Conservation (phyloP, 1,140 invertebrate genomes). For the Teleogryllus occipitalis region DNA sequence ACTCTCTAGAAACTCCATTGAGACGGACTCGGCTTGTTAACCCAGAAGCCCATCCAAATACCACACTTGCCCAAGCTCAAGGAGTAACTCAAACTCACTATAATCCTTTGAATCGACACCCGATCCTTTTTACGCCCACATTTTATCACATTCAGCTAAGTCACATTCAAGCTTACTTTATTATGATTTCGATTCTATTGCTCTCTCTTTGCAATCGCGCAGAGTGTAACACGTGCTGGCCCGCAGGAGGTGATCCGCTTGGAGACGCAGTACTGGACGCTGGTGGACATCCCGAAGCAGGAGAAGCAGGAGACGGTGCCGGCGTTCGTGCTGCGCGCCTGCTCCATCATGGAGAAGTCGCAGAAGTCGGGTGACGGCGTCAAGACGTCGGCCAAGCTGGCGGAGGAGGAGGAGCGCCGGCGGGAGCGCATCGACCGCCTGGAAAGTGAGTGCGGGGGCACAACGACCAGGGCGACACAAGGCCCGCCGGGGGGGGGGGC, state of each 20-base stretch:
- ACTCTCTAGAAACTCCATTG: too few relatives aligned
- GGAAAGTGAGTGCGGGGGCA: slow-evolving; percentile 51
- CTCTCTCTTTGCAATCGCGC: not conserved
- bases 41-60: too few relatives aligned
- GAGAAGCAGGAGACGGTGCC: slow-evolving; percentile 85
- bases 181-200: not conserved
- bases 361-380: slow-evolving; percentile 81
- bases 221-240: not conserved
- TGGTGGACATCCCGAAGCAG: slow-evolving; percentile 82
- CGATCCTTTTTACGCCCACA: not conserved
- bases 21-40: too few relatives aligned
- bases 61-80: too few relatives aligned
- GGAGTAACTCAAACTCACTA: not conserved
- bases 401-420: slow-evolving; percentile 73
- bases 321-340: slow-evolving; percentile 79
- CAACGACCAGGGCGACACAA: too few relatives aligned
- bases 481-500: too few relatives aligned
- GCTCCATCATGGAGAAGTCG: slow-evolving; percentile 82
- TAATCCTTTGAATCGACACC: too few relatives aligned
- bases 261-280: slow-evolving; percentile 88
- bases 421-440: slow-evolving; percentile 75
- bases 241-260: slow-evolving; percentile 78
- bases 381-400: slow-evolving; percentile 70
- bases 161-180: not conserved
- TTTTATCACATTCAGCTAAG: not conserved